Percentiles rank a stretch among this genome's conserved stretches.
phyloP scores from a whole-genome alignment of 2,113 vertebrate genomes.

The Mugil cephalus region DNA sequence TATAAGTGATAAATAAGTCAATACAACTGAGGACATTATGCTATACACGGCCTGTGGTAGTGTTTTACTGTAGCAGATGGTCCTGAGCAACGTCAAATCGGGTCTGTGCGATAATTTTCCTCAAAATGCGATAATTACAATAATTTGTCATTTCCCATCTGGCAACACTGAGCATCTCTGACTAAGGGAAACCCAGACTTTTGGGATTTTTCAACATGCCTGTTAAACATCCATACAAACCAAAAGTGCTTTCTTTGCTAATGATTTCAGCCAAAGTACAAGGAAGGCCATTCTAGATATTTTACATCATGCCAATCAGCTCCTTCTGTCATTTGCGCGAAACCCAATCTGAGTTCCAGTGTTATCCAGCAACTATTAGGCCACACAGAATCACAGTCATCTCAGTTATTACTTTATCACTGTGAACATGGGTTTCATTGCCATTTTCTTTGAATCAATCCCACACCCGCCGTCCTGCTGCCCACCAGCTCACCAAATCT shows the following conservation, averaged over 20 bases:
- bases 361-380: constrained; percentile 3
- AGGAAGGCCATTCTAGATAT: neutral
- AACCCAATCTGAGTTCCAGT: neutral
- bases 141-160: no score
- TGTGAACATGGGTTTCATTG: neutral
- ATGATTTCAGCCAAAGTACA: constrained; percentile 10
- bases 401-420: constrained; percentile 1
- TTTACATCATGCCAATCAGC: neutral
- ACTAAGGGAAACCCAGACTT: no score
- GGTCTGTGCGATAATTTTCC: no score
- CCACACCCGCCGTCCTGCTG: neutral
- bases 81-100: no score
- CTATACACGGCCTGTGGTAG: no score
- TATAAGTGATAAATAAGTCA: no score
- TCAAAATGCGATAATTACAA: no score
- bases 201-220: constrained; percentile 8
- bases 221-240: constrained; percentile 14
- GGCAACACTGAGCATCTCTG: no score
- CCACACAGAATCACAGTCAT: constrained; percentile 7
- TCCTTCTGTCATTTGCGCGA: neutral
- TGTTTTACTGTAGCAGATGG: no score
- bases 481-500: neutral
- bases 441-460: constrained; percentile 36
- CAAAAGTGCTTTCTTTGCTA: constrained; percentile 9
- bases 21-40: no score